Conservation (phyloP, 2,797 vertebrate species). For the Cossypha polioptera region DNA sequence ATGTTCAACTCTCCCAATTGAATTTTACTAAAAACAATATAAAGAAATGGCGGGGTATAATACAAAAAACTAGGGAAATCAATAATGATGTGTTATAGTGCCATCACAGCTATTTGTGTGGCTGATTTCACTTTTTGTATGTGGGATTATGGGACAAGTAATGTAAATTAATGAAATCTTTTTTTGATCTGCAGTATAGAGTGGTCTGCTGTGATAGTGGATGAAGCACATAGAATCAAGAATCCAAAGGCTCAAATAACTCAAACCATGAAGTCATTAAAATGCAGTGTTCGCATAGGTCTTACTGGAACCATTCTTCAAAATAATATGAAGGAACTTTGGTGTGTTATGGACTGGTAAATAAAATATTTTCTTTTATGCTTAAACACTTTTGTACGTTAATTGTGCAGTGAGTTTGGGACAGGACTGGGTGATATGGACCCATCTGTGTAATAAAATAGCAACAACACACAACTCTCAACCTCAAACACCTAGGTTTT, state of each 20-base stretch:
- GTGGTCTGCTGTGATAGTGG: slow-evolving; percentile 93
- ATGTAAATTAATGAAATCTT: not conserved
- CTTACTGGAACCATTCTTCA: slow-evolving; percentile 96
- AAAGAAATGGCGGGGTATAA: not conserved
- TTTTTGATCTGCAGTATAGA: slow-evolving; percentile 77
- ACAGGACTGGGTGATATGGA: not conserved
- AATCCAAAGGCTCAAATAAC: slow-evolving; percentile 93
- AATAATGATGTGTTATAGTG: not conserved
- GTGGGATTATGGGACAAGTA: not conserved
- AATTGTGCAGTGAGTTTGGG: not conserved
- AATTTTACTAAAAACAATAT: not conserved
- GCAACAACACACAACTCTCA: not conserved
- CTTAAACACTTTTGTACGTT: not conserved
- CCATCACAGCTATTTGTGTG: not conserved
- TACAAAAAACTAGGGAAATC: not conserved
- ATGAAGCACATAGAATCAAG: slow-evolving; percentile 96
- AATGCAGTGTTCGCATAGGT: slow-evolving; percentile 88
- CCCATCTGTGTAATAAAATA: not conserved
- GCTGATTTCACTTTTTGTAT: not conserved
- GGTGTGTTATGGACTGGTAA: slow-evolving; percentile 99
- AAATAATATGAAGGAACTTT: slow-evolving; percentile 95
- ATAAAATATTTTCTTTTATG: not conserved
- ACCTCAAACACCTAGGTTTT: fast-evolving
- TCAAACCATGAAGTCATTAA: slow-evolving; percentile 89
- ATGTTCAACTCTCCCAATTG: not conserved